These are phyloP conservation scores for Tribolium madens DNA, from an alignment of 1,140 invertebrate genomes.

Conservation along the genomic window DNA sequence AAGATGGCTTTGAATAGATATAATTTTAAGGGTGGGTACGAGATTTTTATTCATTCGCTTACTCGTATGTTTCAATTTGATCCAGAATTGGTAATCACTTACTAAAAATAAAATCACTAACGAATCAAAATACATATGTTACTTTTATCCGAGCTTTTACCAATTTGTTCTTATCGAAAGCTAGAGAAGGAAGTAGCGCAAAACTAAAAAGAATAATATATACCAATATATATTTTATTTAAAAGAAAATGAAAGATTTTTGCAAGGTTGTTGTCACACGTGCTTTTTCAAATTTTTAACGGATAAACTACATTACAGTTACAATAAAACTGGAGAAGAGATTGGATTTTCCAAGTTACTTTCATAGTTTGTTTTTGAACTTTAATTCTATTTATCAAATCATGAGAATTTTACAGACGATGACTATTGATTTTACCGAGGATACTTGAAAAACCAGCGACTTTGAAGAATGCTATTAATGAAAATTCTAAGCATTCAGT, in stretches of 20 bases:
- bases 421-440: neutral
- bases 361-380: neutral
- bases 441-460: neutral
- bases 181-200: too few relatives aligned
- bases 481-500: neutral
- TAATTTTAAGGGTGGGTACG: conserved; percentile 30
- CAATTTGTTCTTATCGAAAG: too few relatives aligned
- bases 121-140: too few relatives aligned
- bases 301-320: neutral
- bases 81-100: neutral
- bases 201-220: neutral
- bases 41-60: conserved; percentile 25
- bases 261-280: neutral
- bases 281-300: neutral
- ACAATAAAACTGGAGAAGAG: neutral
- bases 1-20: conserved; percentile 27
- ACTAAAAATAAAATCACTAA: too few relatives aligned
- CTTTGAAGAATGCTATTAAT: neutral
- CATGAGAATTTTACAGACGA: neutral
- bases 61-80: conserved; percentile 8
- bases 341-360: neutral
- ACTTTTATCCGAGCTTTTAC: too few relatives aligned
- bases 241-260: neutral
- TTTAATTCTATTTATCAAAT: neutral
- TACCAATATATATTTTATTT: neutral